Percentiles rank a stretch among this genome's conserved stretches.
phyloP scores from a whole-genome alignment of 2,113 vertebrate species.

The Pongo pygmaeus region DNA sequence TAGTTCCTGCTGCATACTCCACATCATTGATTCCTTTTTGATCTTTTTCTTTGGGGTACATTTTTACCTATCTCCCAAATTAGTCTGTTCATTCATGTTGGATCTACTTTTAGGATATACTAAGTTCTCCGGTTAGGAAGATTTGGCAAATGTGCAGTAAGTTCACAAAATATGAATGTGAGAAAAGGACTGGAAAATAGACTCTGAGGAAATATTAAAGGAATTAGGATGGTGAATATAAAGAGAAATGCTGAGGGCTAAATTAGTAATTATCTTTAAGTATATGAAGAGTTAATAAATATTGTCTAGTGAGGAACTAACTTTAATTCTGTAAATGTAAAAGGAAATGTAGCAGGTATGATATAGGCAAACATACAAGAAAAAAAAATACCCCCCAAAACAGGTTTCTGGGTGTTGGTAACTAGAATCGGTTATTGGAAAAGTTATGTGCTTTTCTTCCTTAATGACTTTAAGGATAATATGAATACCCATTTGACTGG shows the following conservation, averaged over 20 bases:
- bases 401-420: not conserved
- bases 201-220: not conserved
- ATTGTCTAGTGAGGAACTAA: not conserved
- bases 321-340: not conserved
- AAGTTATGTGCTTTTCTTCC: not conserved
- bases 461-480: not conserved
- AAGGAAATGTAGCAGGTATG: not conserved
- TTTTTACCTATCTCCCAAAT: not conserved
- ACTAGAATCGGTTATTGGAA: not conserved
- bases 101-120: not conserved
- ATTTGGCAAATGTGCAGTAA: not conserved
- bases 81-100: not conserved
- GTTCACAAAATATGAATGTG: not conserved
- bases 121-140: not conserved
- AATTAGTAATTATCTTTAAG: not conserved
- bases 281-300: not conserved
- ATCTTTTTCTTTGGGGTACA: not conserved
- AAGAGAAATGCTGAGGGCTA: not conserved
- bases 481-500: not conserved
- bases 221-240: not conserved
- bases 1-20: not conserved
- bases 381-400: not conserved
- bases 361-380: not conserved
- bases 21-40: not conserved
- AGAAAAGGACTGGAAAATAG: not conserved